Evolutionary conservation across 2,888 invertebrate genomes (phyloP), one percentile per base, ranked within the genome.

Genomic region (Brachycybe producta): DNA sequence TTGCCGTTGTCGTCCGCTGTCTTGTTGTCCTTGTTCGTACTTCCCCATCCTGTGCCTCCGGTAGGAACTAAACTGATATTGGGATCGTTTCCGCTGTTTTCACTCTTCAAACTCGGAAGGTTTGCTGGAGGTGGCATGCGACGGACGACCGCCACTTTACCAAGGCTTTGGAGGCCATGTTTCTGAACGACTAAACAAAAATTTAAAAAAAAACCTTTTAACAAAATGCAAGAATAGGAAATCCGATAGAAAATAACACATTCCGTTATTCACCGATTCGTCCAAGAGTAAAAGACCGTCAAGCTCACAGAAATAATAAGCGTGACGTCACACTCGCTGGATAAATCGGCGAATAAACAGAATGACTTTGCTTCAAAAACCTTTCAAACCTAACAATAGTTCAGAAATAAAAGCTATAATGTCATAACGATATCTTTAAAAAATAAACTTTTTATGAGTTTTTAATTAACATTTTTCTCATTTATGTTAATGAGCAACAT

Each of bases 101-200:
- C 97, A 70, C 94, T 90, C 78, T 92, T 97, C 75, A 97, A 75
- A 79, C 95, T 97, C 70, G 97, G 97, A 73, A 97, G 77, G 77
- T 95, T 92, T 69, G 90, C 92, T 71, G 97, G 95, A 59, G 74
- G 73, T 56, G 74, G 74, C 75, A 95, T 91, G 71, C 97, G 84
- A 75, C 97, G 84, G 70, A 90, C 88, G 73, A 85, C 86, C 71
- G 87, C 88, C 74, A 95, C 88, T 81, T 95, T 97, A 75, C 97
- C 97, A 82, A 98, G 82, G 76, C 84, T 85, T 84, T 97, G 97
- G 84, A 97, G 88, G 79, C 95, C 95, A 92, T 95, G 92, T 69
- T 94, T 94, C 74, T 87, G 87, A 70, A 83, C 82, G 73, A 84
- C 67, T 67, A 57, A 42, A 62, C 24, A 17, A 11, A 34, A 40